Base-by-base conservation (phyloP, 2,113 vertebrate species). In the Taxidea taxus region DNA sequence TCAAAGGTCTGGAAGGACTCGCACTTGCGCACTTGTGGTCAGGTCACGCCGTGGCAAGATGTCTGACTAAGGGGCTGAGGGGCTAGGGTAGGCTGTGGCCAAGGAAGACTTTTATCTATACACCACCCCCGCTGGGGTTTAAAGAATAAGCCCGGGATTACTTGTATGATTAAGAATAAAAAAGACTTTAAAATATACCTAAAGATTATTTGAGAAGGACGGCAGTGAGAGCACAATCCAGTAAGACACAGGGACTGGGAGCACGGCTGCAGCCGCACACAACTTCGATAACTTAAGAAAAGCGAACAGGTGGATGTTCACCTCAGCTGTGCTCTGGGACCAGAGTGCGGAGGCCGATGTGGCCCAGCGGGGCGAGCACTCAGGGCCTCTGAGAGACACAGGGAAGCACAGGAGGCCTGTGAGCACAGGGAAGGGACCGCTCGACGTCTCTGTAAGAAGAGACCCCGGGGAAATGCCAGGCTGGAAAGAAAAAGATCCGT, bases 321-420 rank as follows among this genome's bases (percentile, higher is more conserved):
- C 31, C 44, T 58, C 27, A 15, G 25, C 4, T 81, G 54, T 6
- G n/a, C 4, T 51, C 66, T 13, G 10, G 44, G 47, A 39, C 62
- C 62, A 20, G 15, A 27, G 62, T 31, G 85, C 0, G 12, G 34
- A n/a, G 39, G 34, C 64, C 39, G 7, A 20, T 0, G 27, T 4
- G 25, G 49, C 74, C n/a, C 27, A 85, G 34, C 0, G 37, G 47
- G 47, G 23, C 8, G 20, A 37, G 56, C 0, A 42, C 44, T 49
- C 9, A 7, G 54, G 20, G 18, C 34, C 49, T 39, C 6, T 0
- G n/a, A 68, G 49, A n/a, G n/a, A 66, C 27, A 14, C 9, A 37
- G 20, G 54, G 39, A 81, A 34, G 42, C 86, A 42, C 51, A 62
- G 54, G 54, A 88, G 18, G 34, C 34, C 9, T 56, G 34, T 20